phyloP scores from a whole-genome alignment of 2,797 vertebrate species.

The Gorsachius magnificus region DNA sequence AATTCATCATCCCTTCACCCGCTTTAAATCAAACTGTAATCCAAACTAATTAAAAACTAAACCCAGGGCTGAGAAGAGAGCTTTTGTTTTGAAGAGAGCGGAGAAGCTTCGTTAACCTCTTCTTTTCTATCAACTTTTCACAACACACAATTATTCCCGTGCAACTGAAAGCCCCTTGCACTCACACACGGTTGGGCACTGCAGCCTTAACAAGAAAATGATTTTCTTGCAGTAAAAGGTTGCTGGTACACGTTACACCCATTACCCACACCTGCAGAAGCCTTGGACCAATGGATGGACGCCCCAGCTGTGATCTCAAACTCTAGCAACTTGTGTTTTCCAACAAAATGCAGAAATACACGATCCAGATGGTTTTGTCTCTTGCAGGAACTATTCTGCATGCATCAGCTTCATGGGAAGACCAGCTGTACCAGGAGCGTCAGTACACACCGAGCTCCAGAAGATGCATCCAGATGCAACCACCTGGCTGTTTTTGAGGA shows the following conservation, averaged over 20 bases:
- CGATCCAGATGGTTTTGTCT: not conserved
- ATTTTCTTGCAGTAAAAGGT: not conserved
- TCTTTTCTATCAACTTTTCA: slow-evolving; percentile 30
- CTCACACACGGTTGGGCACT: slow-evolving; percentile 60
- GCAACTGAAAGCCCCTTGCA: not conserved
- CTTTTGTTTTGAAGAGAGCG: slow-evolving; percentile 45
- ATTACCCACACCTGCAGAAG: not conserved
- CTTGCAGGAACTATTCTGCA: not conserved
- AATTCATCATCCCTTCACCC: slow-evolving; percentile 34
- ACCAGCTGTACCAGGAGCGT: not conserved
- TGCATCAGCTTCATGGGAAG: not conserved
- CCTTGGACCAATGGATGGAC: not conserved
- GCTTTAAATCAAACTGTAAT: slow-evolving; percentile 64
- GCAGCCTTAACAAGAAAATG: slow-evolving; percentile 44
- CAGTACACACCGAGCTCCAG: not conserved
- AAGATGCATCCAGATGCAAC: not conserved
- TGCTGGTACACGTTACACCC: slow-evolving; percentile 45
- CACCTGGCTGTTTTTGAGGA: rapidly evolving
- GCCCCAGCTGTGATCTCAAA: not conserved
- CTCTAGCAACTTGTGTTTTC: not conserved
- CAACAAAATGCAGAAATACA: slow-evolving; percentile 5
- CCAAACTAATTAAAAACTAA: slow-evolving; percentile 75
- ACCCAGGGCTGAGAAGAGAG: slow-evolving; percentile 49
- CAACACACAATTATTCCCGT: slow-evolving; percentile 13
- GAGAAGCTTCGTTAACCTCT: slow-evolving; percentile 70